Evolutionary conservation across 1,140 invertebrate genomes (phyloP), one percentile per base, ranked within the genome.

Genomic region (Palaemon carinicauda): DNA sequence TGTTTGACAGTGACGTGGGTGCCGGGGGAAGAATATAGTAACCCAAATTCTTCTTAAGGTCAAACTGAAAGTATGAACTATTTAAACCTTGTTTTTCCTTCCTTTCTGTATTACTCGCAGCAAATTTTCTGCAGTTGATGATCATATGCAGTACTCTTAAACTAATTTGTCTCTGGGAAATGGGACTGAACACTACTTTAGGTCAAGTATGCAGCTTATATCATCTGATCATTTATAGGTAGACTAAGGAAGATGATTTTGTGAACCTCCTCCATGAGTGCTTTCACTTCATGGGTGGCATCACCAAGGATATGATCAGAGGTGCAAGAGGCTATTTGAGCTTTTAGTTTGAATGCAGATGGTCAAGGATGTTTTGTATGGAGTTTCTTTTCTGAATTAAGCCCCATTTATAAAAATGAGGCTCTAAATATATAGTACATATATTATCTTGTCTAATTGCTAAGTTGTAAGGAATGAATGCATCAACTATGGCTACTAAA

Each of bases 21-120:
- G 75, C 81, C 54, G 74, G 78, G 80, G 84, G 77, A 80, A 86
- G 84, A 71, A 52, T 80, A 86, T 86, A 78, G 84, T 80, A 86
- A 80, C 78, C 84, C 77, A 86, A 86, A 86, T 86, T 86, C 84
- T 86, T 86, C 77, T 73, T 86, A 86, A 80, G 77, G 84, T 86
- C 83, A 86, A 86, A 86, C 77, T 56, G 24, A 73, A 73, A 73
- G 33, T 29, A 29, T 29, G 54, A 75, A 75, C n/a, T 41, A 12
- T 41, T 41, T 41, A 41, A 41, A 41, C 41, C 41, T 41, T 41
- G 41, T 41, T 60, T 74, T 51, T 86, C 56, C 75, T 84, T 80
- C 33, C 80, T 86, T 85, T 69, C 73, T 69, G 69, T 78, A 86
- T 86, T 65, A 53, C 77, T 86, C 69, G 77, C 84, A 86, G 73